These are phyloP conservation scores for Anser cygnoides DNA, from an alignment of 2,113 vertebrate species.

Conservation along the genomic window DNA sequence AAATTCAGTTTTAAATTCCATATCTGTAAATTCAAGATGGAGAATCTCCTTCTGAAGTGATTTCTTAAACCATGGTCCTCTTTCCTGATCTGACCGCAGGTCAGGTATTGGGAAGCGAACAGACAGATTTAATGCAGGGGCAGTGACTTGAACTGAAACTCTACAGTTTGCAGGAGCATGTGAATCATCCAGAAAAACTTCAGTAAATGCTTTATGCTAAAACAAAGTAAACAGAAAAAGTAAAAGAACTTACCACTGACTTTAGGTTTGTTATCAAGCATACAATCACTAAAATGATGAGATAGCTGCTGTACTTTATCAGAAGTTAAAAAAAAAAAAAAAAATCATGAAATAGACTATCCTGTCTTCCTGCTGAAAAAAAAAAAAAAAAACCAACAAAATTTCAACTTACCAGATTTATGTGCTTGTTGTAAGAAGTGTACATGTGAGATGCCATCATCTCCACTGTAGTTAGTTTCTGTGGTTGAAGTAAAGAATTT, in stretches of 20 bases:
- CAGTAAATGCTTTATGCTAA: constrained; percentile 97
- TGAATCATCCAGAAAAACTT: constrained; percentile 95
- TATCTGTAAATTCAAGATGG: constrained; percentile 85
- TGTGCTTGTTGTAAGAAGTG: constrained; percentile 93
- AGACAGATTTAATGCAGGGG: constrained; percentile 85
- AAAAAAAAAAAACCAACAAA: not conserved
- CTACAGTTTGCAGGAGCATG: constrained; percentile 88
- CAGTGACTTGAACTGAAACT: constrained; percentile 84
- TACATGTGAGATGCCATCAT: constrained; percentile 98
- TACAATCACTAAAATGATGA: not conserved
- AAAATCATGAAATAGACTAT: not conserved
- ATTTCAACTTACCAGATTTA: constrained; percentile 88
- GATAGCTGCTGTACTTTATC: not conserved
- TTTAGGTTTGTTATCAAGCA: not conserved
- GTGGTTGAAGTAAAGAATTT: constrained; percentile 94
- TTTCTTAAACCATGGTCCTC: constrained; percentile 98
- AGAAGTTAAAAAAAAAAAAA: not conserved
- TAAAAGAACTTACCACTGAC: not conserved
- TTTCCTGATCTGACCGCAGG: constrained; percentile 94
- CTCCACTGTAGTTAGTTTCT: constrained; percentile 91
- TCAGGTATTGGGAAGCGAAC: constrained; percentile 97
- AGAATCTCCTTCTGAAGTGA: constrained; percentile 95
- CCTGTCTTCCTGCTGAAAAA: not conserved
- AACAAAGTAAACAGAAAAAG: not conserved
- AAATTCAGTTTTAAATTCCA: constrained; percentile 92